A percentile compares a stretch with the other conserved stretches of the same genome.
Conservation (phyloP, 2,113 vertebrate species). For the Donacobius atricapilla region DNA sequence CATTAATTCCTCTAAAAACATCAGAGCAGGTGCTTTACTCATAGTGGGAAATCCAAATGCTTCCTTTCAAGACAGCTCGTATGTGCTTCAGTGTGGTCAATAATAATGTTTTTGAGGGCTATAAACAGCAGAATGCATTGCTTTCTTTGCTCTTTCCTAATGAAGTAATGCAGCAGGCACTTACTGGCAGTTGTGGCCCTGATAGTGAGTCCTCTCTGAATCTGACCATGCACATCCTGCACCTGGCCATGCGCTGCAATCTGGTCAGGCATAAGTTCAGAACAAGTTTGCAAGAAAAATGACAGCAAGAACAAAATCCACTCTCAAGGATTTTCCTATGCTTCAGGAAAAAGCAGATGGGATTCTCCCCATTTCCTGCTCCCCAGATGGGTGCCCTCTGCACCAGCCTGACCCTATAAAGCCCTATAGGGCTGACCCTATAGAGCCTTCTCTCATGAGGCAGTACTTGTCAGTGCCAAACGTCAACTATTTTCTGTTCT, state of each 20-base stretch:
- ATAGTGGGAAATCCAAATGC: background rate
- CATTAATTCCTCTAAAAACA: conserved; percentile 18
- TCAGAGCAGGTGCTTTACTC: background rate
- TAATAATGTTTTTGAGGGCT: background rate
- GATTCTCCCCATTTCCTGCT: background rate
- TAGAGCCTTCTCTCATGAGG: background rate
- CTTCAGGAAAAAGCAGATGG: background rate
- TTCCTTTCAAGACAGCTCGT: background rate
- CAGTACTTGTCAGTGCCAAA: background rate
- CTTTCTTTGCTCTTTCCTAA: background rate
- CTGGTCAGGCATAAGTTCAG: background rate
- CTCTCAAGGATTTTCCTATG: background rate
- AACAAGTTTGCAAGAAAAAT: background rate
- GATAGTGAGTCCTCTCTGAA: background rate
- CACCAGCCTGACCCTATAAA: background rate
- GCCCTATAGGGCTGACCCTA: background rate
- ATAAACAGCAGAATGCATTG: background rate
- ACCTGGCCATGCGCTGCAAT: accelerated
- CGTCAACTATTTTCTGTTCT: background rate
- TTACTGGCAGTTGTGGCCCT: background rate
- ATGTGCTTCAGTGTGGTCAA: background rate
- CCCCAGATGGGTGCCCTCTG: background rate
- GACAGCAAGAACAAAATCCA: background rate
- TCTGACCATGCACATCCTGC: background rate
- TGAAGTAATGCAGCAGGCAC: background rate